Evolutionary conservation across 1,140 invertebrate genomes (phyloP).

Genomic region (Aphelinus certus): DNA sequence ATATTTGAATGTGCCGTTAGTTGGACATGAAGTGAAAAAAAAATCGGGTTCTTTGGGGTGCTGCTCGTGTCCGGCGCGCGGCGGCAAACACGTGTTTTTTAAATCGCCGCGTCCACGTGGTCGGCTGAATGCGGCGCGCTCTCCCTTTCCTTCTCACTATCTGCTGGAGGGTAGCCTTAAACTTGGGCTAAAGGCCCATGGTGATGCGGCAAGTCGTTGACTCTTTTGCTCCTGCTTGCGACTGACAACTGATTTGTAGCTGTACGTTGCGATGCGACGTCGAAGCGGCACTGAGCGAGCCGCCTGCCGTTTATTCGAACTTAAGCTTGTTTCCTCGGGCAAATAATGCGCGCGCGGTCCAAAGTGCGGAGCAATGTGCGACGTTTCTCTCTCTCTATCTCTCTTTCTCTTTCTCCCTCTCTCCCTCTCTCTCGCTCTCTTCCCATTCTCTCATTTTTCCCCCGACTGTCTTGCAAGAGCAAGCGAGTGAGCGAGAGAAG

Average conservation of each 20-base stretch:
- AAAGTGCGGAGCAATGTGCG: constrained; percentile 55
- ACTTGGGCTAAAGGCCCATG: constrained; percentile 29
- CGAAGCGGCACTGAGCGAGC: constrained; percentile 57
- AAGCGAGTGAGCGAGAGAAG: constrained; percentile 4
- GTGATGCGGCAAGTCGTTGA: not conserved
- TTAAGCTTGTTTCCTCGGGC: constrained; percentile 43
- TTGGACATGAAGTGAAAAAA: too few relatives aligned
- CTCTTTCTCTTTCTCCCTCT: not conserved
- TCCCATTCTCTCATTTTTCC: constrained; percentile 16
- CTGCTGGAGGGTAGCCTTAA: not conserved
- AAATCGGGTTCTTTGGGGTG: not conserved
- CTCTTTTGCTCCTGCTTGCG: not conserved
- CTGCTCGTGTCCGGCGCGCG: constrained; percentile 22
- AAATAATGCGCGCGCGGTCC: constrained; percentile 54
- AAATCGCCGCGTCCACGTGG: constrained; percentile 13
- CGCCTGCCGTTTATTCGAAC: constrained; percentile 57
- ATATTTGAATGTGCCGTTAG: too few relatives aligned
- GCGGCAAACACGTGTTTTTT: constrained; percentile 14
- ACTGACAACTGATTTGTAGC: constrained; percentile 9
- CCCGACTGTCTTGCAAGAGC: not conserved
- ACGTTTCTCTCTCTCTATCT: not conserved
- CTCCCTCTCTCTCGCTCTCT: not conserved
- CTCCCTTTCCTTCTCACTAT: constrained; percentile 6
- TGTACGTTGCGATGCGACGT: constrained; percentile 45
- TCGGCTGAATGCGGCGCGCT: not conserved